Conservation (phyloP, 2,888 invertebrate species). For the Protophormia terraenovae region DNA sequence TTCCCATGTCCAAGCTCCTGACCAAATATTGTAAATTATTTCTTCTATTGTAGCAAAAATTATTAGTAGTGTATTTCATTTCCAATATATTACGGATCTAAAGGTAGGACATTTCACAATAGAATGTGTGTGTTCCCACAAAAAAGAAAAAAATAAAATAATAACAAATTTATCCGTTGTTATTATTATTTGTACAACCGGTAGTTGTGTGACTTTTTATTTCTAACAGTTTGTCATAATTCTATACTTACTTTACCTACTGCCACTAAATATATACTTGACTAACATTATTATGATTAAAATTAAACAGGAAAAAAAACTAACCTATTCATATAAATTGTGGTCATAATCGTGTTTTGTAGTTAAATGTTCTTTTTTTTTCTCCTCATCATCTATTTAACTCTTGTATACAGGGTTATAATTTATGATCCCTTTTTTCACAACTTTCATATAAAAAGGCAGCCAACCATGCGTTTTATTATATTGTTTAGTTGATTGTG, state of each 20-base stretch:
- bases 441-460: conserved; percentile 40
- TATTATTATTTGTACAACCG: conserved; percentile 30
- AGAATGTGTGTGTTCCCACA: background rate
- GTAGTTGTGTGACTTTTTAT: conserved; percentile 48
- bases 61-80: no score
- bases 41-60: no score
- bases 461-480: conserved; percentile 56
- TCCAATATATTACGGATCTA: no score
- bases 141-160: no score
- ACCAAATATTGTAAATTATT: background rate
- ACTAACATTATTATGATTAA: conserved; percentile 44
- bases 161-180: background rate
- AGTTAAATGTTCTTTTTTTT: conserved; percentile 54
- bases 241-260: conserved; percentile 19
- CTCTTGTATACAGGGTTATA: conserved; percentile 58
- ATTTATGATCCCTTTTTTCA: conserved; percentile 58
- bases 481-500: background rate
- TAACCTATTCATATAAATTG: conserved; percentile 48
- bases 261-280: conserved; percentile 37
- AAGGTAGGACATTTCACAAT: conserved; percentile 10
- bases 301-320: conserved; percentile 19
- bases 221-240: conserved; percentile 34
- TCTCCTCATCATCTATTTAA: conserved; percentile 54
- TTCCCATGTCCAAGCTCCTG: no score
- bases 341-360: conserved; percentile 60